A percentile compares a stretch with the other conserved stretches of the same genome.
These are phyloP conservation scores for Pachypeltis micranthus DNA, from an alignment of 1,140 invertebrate genomes.

Conservation along the genomic window DNA sequence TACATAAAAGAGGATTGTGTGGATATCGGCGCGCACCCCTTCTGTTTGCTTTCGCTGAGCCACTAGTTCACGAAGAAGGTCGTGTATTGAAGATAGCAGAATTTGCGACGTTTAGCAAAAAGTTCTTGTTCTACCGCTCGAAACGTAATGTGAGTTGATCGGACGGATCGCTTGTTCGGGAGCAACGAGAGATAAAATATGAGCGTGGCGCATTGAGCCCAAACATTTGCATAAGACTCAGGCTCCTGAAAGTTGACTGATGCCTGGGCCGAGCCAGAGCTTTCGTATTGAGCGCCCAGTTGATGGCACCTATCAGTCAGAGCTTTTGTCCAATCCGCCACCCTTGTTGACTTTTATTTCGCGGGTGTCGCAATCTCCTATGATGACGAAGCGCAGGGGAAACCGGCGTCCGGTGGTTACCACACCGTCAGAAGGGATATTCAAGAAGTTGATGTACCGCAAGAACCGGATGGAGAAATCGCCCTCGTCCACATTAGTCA, in stretches of 20 bases:
- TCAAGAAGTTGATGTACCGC: slow-evolving; percentile 1
- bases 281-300: neutral
- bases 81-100: too few relatives aligned
- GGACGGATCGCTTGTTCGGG: neutral
- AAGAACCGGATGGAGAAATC: neutral
- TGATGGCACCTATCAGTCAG: slow-evolving; percentile 9
- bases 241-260: neutral
- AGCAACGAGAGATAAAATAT: neutral
- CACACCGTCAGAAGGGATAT: too few relatives aligned
- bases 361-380: neutral
- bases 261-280: neutral
- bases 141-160: too few relatives aligned
- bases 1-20: too few relatives aligned
- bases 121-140: too few relatives aligned
- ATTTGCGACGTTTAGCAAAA: too few relatives aligned
- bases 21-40: too few relatives aligned
- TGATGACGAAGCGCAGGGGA: too few relatives aligned
- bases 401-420: slow-evolving; percentile 3
- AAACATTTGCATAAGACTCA: slow-evolving; percentile 4
- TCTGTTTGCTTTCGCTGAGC: too few relatives aligned
- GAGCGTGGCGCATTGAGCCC: neutral
- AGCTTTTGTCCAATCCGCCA: neutral
- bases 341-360: slow-evolving; percentile 6
- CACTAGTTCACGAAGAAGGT: too few relatives aligned
- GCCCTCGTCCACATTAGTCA: neutral